These are phyloP conservation scores for Strix uralensis DNA, from an alignment of 2,113 vertebrate species.

Conservation along the genomic window DNA sequence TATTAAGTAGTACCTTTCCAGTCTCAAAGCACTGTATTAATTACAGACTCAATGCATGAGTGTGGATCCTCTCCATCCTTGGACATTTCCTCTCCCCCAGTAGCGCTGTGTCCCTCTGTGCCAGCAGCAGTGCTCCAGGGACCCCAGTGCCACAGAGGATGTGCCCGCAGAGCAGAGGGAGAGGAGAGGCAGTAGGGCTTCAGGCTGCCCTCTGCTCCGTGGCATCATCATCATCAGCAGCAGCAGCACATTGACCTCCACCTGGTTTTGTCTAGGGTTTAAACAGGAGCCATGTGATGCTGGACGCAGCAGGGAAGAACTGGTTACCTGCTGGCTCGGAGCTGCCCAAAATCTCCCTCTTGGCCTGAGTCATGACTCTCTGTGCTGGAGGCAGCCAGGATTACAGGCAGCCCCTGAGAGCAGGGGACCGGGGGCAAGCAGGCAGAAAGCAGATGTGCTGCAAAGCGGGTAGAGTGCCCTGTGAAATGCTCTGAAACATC, in stretches of 20 bases:
- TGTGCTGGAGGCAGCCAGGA: accelerated
- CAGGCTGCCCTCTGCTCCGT: not conserved
- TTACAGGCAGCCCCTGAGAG: not conserved
- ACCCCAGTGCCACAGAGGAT: not conserved
- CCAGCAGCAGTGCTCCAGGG: not conserved
- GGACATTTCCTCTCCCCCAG: not conserved
- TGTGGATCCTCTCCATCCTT: not conserved
- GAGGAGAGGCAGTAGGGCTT: not conserved
- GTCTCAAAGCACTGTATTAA: not conserved
- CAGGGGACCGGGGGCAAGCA: not conserved
- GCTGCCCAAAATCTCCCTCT: not conserved
- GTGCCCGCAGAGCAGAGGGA: not conserved
- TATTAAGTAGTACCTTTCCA: not conserved
- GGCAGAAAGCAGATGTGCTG: not conserved
- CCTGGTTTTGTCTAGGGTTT: not conserved
- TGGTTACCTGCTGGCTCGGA: not conserved
- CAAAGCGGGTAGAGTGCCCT: not conserved
- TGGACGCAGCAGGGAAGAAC: not conserved
- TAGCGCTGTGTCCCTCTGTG: not conserved
- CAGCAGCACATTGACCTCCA: accelerated
- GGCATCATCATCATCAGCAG: not conserved
- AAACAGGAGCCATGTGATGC: not conserved
- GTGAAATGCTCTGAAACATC: not conserved
- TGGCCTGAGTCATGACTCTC: not conserved
- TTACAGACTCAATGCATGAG: not conserved